These are phyloP conservation scores for Tetranychus piercei DNA, from an alignment of 2,888 invertebrate species.

Conservation along the genomic window DNA sequence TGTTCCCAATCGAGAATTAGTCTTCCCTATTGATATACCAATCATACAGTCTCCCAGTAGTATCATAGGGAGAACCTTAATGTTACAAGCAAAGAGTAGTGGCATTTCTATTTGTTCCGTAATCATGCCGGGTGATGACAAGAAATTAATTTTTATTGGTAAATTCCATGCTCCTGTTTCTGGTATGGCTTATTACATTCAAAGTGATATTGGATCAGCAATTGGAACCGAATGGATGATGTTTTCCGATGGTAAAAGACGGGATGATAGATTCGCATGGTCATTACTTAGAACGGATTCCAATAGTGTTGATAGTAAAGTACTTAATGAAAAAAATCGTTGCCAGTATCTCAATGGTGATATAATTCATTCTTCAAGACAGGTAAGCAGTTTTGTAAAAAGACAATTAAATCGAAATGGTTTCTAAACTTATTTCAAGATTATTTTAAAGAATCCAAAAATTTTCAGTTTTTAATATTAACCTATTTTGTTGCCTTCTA, in stretches of 20 bases:
- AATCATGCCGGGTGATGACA: conserved; percentile 23
- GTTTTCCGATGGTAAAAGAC: conserved; percentile 24
- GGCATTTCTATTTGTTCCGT: conserved; percentile 25
- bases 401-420: not conserved
- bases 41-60: too few relatives aligned
- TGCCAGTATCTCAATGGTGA: conserved; percentile 15
- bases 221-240: conserved; percentile 23
- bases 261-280: conserved; percentile 25
- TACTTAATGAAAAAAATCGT: conserved; percentile 22
- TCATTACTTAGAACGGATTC: conserved; percentile 21
- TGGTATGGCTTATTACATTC: conserved; percentile 25
- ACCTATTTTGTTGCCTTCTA: conserved; percentile 21
- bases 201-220: conserved; percentile 23
- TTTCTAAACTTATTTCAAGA: not conserved
- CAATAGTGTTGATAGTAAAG: conserved; percentile 18
- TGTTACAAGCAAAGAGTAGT: conserved; percentile 23
- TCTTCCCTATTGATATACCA: too few relatives aligned
- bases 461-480: conserved; percentile 19
- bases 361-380: conserved; percentile 10
- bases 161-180: conserved; percentile 25
- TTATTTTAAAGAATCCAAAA: not conserved
- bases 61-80: conserved; percentile 25
- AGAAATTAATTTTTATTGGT: conserved; percentile 17
- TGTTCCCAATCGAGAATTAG: not conserved
- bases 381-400: not conserved